Evolutionary conservation across 2,797 vertebrate species (phyloP).

Genomic region (Hydrophis major): DNA sequence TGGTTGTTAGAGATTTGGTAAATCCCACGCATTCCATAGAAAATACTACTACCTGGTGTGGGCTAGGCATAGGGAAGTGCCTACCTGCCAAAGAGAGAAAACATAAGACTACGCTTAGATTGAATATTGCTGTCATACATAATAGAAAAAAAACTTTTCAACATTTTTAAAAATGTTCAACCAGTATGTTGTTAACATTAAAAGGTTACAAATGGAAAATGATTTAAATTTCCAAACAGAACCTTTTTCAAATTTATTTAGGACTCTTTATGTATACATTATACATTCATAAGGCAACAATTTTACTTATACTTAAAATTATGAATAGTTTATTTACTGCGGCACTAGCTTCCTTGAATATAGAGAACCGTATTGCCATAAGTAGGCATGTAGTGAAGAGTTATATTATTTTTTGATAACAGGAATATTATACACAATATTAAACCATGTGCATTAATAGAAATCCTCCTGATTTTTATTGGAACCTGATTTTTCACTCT

Average conservation of each 20-base stretch:
- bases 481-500: not conserved
- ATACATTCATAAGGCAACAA: not conserved
- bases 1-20: constrained; percentile 79
- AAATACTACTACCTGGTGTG: constrained; percentile 82
- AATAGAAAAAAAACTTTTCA: constrained; percentile 33
- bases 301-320: not conserved
- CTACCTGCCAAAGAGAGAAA: constrained; percentile 82
- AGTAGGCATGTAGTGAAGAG: not conserved
- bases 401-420: not conserved
- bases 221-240: not conserved
- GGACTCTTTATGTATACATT: not conserved
- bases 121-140: constrained; percentile 51
- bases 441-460: not conserved
- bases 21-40: constrained; percentile 84
- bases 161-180: not conserved
- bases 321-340: not conserved
- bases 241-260: not conserved
- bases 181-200: not conserved
- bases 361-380: not conserved
- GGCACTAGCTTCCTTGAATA: not conserved
- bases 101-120: constrained; percentile 66
- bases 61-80: constrained; percentile 80
- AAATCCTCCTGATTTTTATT: not conserved
- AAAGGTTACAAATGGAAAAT: not conserved
- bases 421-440: not conserved